These are phyloP conservation scores for Tragelaphus eurycerus DNA, from an alignment of 2,797 vertebrate genomes.

Conservation along the genomic window DNA sequence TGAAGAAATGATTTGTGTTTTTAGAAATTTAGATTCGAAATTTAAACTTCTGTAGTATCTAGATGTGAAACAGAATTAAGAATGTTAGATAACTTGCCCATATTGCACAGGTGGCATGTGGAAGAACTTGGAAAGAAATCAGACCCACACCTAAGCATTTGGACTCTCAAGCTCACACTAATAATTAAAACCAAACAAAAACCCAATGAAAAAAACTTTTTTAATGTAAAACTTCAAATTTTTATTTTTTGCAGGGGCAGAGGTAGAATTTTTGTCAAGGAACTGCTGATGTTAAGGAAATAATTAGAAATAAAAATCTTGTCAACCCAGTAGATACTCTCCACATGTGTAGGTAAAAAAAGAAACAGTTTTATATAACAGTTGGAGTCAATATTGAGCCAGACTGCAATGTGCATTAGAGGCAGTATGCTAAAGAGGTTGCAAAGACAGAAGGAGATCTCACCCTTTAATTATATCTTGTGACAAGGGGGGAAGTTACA, in stretches of 20 bases:
- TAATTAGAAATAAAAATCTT: conserved; percentile 30
- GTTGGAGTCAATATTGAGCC: not conserved
- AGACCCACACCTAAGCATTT: not conserved
- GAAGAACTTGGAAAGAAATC: conserved; percentile 31
- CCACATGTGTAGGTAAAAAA: not conserved
- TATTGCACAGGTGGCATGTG: not conserved
- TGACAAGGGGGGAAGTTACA: not conserved
- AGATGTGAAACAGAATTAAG: conserved; percentile 16
- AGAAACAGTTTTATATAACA: not conserved
- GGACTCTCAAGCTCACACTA: not conserved
- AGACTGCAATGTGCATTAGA: not conserved
- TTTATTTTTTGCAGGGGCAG: conserved; percentile 23
- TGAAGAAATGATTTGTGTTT: not conserved
- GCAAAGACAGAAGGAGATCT: not conserved
- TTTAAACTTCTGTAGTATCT: not conserved
- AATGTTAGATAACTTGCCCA: conserved; percentile 20
- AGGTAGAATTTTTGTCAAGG: conserved; percentile 15
- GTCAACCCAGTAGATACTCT: not conserved
- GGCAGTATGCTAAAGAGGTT: not conserved
- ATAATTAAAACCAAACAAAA: conserved; percentile 1
- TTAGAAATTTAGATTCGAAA: not conserved
- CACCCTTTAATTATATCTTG: not conserved
- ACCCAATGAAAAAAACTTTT: not conserved
- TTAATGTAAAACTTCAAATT: not conserved
- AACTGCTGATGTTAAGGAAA: not conserved